A percentile compares a stretch with the other conserved stretches of the same genome.
Conservation (phyloP, 1,140 invertebrate genomes). For the Zaprionus ornatus region DNA sequence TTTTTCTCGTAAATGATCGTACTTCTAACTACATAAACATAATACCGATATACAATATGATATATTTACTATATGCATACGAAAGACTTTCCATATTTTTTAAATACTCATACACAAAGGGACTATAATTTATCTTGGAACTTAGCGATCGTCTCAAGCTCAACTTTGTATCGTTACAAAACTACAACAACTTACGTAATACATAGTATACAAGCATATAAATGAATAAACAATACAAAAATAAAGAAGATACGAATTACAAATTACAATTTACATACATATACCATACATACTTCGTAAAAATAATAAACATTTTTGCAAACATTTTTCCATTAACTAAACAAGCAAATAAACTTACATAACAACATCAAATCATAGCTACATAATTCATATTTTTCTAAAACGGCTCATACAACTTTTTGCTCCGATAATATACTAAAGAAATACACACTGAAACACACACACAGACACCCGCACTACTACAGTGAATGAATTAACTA, state of each 20-base stretch:
- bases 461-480: constrained; percentile 44
- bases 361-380: constrained; percentile 46
- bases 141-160: constrained; percentile 23
- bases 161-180: constrained; percentile 31
- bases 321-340: constrained; percentile 30
- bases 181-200: constrained; percentile 42
- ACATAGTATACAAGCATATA: constrained; percentile 19
- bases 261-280: constrained; percentile 28
- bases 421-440: constrained; percentile 44
- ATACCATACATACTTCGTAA: constrained; percentile 32
- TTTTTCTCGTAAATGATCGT: constrained; percentile 67
- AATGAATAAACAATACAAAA: constrained; percentile 11
- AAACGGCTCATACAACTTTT: constrained; percentile 68
- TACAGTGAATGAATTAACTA: constrained; percentile 54
- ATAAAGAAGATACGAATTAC: constrained; percentile 24
- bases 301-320: constrained; percentile 38
- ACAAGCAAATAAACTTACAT: constrained; percentile 32
- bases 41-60: constrained; percentile 21
- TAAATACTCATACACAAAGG: constrained; percentile 29
- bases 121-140: constrained; percentile 34
- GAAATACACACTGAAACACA: constrained; percentile 24
- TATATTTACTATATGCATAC: constrained; percentile 37
- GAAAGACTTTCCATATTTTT: constrained; percentile 36
- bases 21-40: constrained; percentile 31
- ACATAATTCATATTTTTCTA: constrained; percentile 74